Evolutionary conservation across 2,888 invertebrate genomes (phyloP).

Genomic region (Dascillus cervinus): DNA sequence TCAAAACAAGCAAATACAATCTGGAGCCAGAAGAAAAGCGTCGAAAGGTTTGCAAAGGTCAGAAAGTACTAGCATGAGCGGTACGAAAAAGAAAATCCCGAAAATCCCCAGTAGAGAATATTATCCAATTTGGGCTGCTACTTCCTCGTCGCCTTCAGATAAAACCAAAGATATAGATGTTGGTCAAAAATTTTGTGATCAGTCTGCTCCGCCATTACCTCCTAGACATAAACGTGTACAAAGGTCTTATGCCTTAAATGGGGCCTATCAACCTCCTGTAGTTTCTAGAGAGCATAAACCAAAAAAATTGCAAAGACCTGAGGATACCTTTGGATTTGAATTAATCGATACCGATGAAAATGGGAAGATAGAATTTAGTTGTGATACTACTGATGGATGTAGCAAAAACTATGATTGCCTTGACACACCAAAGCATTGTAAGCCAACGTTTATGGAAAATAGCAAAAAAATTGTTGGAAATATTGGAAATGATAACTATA

Average conservation of each 20-base stretch:
- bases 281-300: constrained; percentile 62
- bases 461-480: constrained; percentile 57
- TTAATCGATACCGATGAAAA: constrained; percentile 75
- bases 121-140: constrained; percentile 62
- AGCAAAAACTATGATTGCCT: neutral
- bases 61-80: constrained; percentile 49
- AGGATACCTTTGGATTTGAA: constrained; percentile 78
- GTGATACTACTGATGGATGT: neutral
- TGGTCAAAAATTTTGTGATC: constrained; percentile 26
- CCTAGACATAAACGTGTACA: constrained; percentile 75
- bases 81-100: constrained; percentile 58
- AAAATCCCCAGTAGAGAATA: constrained; percentile 56
- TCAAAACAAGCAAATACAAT: constrained; percentile 22
- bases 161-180: constrained; percentile 18
- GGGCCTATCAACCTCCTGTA: constrained; percentile 52
- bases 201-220: constrained; percentile 61
- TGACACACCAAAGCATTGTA: constrained; percentile 19
- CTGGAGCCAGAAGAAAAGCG: constrained; percentile 39
- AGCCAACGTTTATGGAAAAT: constrained; percentile 49
- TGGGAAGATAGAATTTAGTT: constrained; percentile 7
- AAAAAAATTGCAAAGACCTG: constrained; percentile 55
- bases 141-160: constrained; percentile 31
- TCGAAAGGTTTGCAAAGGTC: constrained; percentile 32
- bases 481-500: constrained; percentile 67
- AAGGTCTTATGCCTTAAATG: constrained; percentile 38